A percentile compares a stretch with the other conserved stretches of the same genome.
These are phyloP conservation scores for Leptodactylus fuscus DNA, from an alignment of 2,113 vertebrate species.

Conservation along the genomic window DNA sequence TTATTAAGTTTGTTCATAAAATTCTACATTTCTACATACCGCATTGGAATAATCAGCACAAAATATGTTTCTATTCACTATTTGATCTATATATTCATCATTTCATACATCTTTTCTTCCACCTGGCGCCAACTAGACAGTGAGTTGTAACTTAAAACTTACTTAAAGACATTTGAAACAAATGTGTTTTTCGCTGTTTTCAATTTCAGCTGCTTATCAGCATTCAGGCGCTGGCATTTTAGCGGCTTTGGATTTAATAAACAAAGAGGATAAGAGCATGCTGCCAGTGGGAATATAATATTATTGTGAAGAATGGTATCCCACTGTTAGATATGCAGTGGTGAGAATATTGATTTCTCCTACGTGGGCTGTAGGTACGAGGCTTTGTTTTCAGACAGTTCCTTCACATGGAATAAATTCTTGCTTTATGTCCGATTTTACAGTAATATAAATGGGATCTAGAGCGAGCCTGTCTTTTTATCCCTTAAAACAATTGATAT, in stretches of 20 bases:
- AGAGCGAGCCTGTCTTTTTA: conserved; percentile 5
- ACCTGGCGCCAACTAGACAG: conserved; percentile 29
- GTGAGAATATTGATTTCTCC: conserved; percentile 55
- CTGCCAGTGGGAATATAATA: conserved; percentile 55
- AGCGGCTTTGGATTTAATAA: conserved; percentile 57
- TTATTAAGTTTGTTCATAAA: neutral
- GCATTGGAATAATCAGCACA: conserved; percentile 10
- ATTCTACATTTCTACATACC: neutral
- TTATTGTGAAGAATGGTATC: conserved; percentile 52
- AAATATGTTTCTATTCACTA: neutral
- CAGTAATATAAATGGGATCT: conserved; percentile 52
- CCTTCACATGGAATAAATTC: conserved; percentile 24
- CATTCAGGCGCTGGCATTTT: conserved; percentile 42
- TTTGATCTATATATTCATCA: conserved; percentile 40
- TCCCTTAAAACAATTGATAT: conserved; percentile 31
- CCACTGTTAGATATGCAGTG: conserved; percentile 45
- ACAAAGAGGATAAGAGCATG: conserved; percentile 53
- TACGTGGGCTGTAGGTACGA: conserved; percentile 38
- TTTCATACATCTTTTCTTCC: conserved; percentile 30
- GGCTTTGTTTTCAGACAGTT: conserved; percentile 24
- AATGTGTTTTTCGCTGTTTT: conserved; percentile 51
- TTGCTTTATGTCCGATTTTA: conserved; percentile 29
- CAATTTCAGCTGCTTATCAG: conserved; percentile 53
- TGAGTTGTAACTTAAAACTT: conserved; percentile 38
- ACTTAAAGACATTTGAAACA: conserved; percentile 47